Base-by-base conservation (phyloP, 2,113 vertebrate species). In the Montifringilla adamsi region DNA sequence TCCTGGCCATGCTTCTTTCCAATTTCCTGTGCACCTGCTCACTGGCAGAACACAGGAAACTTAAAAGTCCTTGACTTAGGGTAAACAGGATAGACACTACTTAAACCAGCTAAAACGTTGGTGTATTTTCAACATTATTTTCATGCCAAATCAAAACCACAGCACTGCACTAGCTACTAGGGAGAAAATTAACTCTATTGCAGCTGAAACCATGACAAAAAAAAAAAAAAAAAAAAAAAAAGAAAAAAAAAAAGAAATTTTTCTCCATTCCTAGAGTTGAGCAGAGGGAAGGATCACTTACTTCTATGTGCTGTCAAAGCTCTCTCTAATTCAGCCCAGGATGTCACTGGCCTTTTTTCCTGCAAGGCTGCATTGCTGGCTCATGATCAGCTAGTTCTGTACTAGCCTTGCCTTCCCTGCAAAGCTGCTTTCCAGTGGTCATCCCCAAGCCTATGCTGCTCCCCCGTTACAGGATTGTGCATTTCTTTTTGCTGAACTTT, bases 271-370 rank as follows among this genome's bases (percentile, higher is more conserved):
- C 15, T n/a, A 30, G 23, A 39, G 17, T 2, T 55, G 33, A 68
- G 26, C 3, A 50, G 33, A 92, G 30, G 15, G 26, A 84, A 89
- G 10, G 35, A 87, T 22, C 16, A 77, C 12, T 8, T 79, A 4
- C 9, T 7, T 37, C 14, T 24, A 2, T 0, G 0, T 16, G 23
- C 31, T 69, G 16, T 19, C 22, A 84, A 81, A 73, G 15, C 4
- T 87, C 26, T 87, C 26, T 16, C 28, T 74, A n/a, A 60, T n/a
- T 24, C 8, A 62, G 31, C 15, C 15, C 41, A 49, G 33, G 20
- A 26, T 37, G 31, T 39, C 60, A 20, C 1, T 31, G 28, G 7
- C 11, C 17, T 52, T 64, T 47, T 84, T 70, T 53, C 6, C 15
- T 69, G 26, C 31, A 58, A 73, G 11, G 9, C 5, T 74, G 22